phyloP scores from a whole-genome alignment of 2,113 vertebrate species.

The Dromas ardeola region DNA sequence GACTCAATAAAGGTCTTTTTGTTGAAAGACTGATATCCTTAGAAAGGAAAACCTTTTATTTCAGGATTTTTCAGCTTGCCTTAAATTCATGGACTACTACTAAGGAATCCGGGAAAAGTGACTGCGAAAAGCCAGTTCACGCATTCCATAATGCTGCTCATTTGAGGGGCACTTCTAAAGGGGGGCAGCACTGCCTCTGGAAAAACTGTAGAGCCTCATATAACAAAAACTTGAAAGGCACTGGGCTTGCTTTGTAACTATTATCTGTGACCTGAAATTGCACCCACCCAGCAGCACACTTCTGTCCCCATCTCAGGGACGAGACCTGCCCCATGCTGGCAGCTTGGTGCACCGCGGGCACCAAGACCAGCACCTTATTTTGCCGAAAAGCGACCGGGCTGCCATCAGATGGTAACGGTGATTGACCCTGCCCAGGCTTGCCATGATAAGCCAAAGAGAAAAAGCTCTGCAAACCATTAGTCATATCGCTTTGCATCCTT shows the following conservation, averaged over 20 bases:
- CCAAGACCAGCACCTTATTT: neutral
- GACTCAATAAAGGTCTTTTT: neutral
- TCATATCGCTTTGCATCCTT: neutral
- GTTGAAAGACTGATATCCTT: neutral
- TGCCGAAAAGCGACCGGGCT: neutral
- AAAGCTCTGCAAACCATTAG: neutral
- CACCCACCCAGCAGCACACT: neutral
- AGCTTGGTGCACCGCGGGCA: neutral
- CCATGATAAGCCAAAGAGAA: neutral
- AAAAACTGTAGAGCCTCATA: neutral
- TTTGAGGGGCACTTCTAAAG: neutral
- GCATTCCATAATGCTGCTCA: accelerated
- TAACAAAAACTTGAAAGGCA: neutral
- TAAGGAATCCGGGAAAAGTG: neutral
- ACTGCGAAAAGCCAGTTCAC: neutral
- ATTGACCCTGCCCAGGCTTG: neutral
- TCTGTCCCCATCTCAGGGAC: accelerated
- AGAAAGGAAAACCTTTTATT: neutral
- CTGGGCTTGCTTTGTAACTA: neutral
- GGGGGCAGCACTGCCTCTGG: neutral
- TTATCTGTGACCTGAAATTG: neutral
- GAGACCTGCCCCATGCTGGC: accelerated
- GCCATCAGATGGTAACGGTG: neutral
- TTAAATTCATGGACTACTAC: neutral
- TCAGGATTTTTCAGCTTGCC: neutral